phyloP scores from a whole-genome alignment of 2,113 vertebrate genomes.

The Anseranas semipalmata region DNA sequence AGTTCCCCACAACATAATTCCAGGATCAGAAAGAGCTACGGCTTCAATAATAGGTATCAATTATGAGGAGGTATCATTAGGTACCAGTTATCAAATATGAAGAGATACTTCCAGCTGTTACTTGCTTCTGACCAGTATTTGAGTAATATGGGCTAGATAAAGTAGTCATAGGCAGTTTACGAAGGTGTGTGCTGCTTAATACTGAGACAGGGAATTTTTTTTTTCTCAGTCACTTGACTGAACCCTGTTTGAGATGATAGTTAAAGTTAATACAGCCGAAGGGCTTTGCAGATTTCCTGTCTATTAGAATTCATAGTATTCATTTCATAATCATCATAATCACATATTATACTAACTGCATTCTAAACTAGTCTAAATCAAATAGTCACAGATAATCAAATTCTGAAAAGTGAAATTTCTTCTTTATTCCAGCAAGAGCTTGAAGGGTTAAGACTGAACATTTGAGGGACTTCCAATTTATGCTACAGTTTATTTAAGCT shows the following conservation, averaged over 20 bases:
- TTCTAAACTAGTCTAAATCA: neutral
- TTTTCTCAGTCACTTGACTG: neutral
- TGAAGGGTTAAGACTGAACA: neutral
- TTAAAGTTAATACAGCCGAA: neutral
- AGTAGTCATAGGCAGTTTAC: neutral
- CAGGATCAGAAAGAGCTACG: conserved; percentile 88
- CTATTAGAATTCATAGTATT: neutral
- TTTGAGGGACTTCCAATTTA: neutral
- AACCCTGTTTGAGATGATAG: neutral
- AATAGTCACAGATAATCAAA: neutral
- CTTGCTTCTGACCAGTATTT: conserved; percentile 18
- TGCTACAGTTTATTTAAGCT: neutral
- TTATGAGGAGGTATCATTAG: conserved; percentile 19
- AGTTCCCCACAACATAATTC: conserved; percentile 90
- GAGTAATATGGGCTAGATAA: neutral
- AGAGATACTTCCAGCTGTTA: neutral
- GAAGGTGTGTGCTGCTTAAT: neutral
- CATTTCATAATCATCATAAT: neutral
- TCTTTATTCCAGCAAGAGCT: neutral
- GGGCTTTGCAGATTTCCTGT: neutral
- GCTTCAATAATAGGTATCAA: conserved; percentile 90
- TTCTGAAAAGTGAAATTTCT: neutral
- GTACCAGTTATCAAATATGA: conserved; percentile 41
- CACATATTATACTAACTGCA: neutral
- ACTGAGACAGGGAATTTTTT: neutral